Conservation (phyloP, 2,888 invertebrate species). For the Parelbella ahira region DNA sequence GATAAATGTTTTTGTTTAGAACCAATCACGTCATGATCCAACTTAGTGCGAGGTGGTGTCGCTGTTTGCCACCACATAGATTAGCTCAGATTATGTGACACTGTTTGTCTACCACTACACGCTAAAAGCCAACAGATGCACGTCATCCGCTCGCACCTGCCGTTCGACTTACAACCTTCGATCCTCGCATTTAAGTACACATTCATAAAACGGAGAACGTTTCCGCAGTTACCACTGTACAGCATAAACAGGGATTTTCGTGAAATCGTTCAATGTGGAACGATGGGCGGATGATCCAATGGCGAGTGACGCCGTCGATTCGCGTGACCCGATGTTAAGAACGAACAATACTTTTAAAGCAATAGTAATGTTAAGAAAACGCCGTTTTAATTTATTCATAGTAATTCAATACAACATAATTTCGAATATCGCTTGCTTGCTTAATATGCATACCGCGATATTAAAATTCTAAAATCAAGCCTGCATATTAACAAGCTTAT, state of each 20-base stretch:
- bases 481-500: no score
- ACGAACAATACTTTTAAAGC: no score
- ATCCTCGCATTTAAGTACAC: background rate
- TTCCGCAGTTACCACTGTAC: constrained; percentile 2
- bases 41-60: no score
- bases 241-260: constrained; percentile 7
- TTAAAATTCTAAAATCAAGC: no score
- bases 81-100: constrained; percentile 41
- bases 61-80: constrained; percentile 32
- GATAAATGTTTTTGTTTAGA: constrained; percentile 1
- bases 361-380: no score
- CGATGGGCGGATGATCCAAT: no score
- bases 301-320: no score
- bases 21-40: background rate
- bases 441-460: no score
- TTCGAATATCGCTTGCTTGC: no score
- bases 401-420: no score
- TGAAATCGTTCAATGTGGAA: constrained; percentile 3
- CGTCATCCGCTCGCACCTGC: constrained; percentile 18
- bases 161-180: background rate
- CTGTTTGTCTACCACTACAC: constrained; percentile 34
- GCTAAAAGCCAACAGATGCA: constrained; percentile 25
- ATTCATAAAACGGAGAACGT: background rate
- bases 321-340: no score
- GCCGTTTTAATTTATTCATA: no score